phyloP scores from a whole-genome alignment of 2,113 vertebrate species.

The Alouatta palliata region DNA sequence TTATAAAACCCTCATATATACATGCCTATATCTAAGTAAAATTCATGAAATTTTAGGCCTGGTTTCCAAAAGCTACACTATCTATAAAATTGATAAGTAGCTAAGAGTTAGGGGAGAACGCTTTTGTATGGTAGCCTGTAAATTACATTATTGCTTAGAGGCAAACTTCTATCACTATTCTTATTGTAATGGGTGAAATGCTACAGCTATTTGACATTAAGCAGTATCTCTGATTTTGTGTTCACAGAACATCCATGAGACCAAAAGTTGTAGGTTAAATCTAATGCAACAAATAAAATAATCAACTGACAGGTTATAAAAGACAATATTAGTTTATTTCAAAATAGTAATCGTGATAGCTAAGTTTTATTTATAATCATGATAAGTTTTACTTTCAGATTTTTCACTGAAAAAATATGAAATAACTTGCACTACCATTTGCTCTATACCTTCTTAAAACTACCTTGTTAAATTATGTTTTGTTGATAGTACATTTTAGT shows the following conservation, averaged over 20 bases:
- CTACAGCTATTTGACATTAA: background rate
- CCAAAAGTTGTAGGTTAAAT: background rate
- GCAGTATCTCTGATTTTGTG: background rate
- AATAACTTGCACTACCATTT: background rate
- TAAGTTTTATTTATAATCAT: background rate
- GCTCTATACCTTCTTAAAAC: background rate
- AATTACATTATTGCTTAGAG: background rate
- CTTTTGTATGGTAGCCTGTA: background rate
- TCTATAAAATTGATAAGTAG: background rate
- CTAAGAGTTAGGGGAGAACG: background rate
- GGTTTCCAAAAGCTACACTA: background rate
- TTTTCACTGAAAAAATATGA: constrained; percentile 5
- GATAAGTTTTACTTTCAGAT: constrained; percentile 5
- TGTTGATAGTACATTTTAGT: background rate
- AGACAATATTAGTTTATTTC: background rate
- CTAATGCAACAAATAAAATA: background rate
- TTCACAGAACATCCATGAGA: background rate
- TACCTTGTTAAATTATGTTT: background rate
- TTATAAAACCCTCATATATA: background rate
- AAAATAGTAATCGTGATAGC: background rate
- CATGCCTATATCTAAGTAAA: background rate
- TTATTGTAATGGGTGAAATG: background rate
- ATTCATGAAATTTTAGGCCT: background rate
- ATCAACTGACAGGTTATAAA: background rate
- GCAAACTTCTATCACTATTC: background rate